These are phyloP conservation scores for Leucoraja ocellata DNA, from an alignment of 2,797 vertebrate genomes.

Conservation along the genomic window DNA sequence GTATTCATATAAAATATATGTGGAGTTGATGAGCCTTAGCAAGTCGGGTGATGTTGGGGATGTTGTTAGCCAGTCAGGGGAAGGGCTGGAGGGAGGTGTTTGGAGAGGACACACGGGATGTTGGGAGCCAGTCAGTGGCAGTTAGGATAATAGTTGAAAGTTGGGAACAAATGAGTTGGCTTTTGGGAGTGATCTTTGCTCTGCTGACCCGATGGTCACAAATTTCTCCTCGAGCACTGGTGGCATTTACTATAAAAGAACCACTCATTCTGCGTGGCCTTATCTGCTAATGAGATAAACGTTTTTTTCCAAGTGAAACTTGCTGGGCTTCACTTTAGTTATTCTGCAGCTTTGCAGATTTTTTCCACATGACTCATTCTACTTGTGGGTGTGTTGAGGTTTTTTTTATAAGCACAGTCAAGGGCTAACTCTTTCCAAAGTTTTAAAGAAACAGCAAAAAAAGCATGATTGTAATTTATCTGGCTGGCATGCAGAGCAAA, in stretches of 20 bases:
- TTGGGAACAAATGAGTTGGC: too few relatives aligned
- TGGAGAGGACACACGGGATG: too few relatives aligned
- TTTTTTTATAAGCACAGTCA: neutral
- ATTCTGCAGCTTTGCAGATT: neutral
- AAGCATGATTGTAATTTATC: neutral
- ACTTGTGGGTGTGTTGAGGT: neutral
- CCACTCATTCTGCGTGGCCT: neutral
- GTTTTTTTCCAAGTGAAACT: neutral
- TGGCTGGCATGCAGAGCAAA: neutral
- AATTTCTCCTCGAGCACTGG: neutral
- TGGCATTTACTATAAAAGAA: neutral
- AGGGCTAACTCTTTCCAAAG: neutral
- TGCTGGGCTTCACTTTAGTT: neutral
- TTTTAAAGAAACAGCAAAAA: neutral
- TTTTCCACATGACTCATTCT: conserved; percentile 11
- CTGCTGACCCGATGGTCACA: neutral
- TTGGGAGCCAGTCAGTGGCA: too few relatives aligned
- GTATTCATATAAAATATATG: too few relatives aligned
- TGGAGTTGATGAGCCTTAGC: too few relatives aligned
- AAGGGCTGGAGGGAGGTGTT: too few relatives aligned
- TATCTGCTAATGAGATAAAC: neutral
- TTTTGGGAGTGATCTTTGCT: neutral
- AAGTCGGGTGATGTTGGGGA: too few relatives aligned
- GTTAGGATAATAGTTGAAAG: too few relatives aligned
- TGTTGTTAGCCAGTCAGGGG: too few relatives aligned